Evolutionary conservation across 2,888 invertebrate genomes (phyloP).

Genomic region (Seira sanloemensis): DNA sequence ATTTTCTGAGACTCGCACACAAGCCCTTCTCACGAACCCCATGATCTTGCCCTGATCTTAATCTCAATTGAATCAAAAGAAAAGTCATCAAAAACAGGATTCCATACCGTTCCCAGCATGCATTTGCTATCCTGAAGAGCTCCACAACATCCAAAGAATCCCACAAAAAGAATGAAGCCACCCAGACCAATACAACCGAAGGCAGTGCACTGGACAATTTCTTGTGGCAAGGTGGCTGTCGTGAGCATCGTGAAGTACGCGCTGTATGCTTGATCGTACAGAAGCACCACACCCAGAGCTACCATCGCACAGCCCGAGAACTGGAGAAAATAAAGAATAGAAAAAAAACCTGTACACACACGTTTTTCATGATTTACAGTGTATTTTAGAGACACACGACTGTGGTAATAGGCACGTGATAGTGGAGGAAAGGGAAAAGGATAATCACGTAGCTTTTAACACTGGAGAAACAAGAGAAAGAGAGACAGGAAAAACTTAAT

Average conservation of each 20-base stretch:
- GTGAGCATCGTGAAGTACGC: conserved; percentile 78
- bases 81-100: neutral
- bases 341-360: conserved; percentile 5
- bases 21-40: too few relatives aligned
- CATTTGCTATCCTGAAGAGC: conserved; percentile 78
- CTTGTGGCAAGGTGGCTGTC: conserved; percentile 75
- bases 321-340: conserved; percentile 74
- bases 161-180: conserved; percentile 78
- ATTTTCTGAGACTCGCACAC: too few relatives aligned
- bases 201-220: conserved; percentile 77
- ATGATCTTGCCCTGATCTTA: too few relatives aligned
- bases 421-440: conserved; percentile 11
- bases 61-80: neutral
- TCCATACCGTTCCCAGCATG: conserved; percentile 77
- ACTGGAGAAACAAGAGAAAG: neutral
- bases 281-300: conserved; percentile 78
- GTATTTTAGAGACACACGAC: neutral
- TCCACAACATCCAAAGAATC: conserved; percentile 80
- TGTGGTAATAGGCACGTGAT: neutral
- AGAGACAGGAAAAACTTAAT: neutral
- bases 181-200: conserved; percentile 77
- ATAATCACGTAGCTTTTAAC: neutral
- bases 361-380: neutral
- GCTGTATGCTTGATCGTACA: conserved; percentile 78
- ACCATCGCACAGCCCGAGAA: conserved; percentile 79